Conservation (phyloP, 2,797 vertebrate species). For the Brachyrhaphis roseni region DNA sequence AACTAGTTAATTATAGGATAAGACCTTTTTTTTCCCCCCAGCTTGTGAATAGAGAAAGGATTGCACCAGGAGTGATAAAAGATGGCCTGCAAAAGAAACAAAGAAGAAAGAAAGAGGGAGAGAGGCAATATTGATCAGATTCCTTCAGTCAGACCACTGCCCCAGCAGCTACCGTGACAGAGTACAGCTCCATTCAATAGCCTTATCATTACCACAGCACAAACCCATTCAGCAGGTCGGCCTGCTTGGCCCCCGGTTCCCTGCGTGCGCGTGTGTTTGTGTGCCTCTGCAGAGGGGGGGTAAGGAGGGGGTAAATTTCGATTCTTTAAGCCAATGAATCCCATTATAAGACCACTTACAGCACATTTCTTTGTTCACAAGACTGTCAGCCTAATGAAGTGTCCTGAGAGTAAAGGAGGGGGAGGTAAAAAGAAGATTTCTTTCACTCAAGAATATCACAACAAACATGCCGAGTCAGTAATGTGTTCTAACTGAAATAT, state of each 20-base stretch:
- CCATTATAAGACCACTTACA: conserved; percentile 73
- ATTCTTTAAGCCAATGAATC: conserved; percentile 77
- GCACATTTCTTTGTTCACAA: conserved; percentile 69
- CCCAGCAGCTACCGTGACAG: conserved; percentile 68
- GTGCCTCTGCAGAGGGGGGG: not conserved
- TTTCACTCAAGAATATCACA: conserved; percentile 22
- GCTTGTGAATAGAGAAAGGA: conserved; percentile 22
- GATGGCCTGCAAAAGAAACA: conserved; percentile 1
- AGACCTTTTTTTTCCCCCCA: conserved; percentile 11
- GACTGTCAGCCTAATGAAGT: conserved; percentile 73
- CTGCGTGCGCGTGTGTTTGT: conserved; percentile 16
- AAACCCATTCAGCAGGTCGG: conserved; percentile 71
- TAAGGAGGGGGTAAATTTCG: conserved; percentile 43
- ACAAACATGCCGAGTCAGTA: not conserved
- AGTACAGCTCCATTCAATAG: conserved; percentile 78
- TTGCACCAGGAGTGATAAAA: conserved; percentile 10
- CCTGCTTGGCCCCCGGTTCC: conserved; percentile 58
- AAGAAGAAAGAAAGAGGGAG: conserved; percentile 12
- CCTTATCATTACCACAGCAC: conserved; percentile 76
- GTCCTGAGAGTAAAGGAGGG: conserved; percentile 39
- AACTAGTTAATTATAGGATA: conserved; percentile 17
- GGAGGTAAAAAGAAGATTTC: conserved; percentile 45
- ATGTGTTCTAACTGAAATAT: not conserved
- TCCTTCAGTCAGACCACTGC: conserved; percentile 60
- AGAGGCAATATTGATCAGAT: conserved; percentile 74